Evolutionary conservation across 35 echinoderm and acorn worm genomes (phyloP).

Genomic region (Eucidaris tribuloides): DNA sequence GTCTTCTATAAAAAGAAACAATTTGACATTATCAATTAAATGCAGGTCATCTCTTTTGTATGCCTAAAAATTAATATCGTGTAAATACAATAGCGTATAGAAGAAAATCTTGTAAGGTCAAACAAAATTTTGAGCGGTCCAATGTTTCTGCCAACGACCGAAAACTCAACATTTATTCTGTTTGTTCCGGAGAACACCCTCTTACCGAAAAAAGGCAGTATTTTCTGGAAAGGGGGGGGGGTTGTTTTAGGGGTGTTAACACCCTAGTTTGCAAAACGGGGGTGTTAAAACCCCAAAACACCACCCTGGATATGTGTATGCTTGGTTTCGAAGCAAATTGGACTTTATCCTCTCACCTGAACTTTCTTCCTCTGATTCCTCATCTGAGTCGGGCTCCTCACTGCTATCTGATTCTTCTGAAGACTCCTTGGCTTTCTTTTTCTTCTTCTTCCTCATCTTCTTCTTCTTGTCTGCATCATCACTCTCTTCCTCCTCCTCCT

Average conservation of each 20-base stretch:
- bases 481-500: not conserved
- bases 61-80: not conserved
- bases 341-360: not conserved
- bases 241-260: not conserved
- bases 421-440: not conserved
- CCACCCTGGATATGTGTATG: not conserved
- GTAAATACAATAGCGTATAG: not conserved
- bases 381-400: not conserved
- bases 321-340: not conserved
- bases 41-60: not conserved
- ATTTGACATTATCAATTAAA: not conserved
- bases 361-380: not conserved
- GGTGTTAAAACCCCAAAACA: not conserved
- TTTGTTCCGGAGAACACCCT: too few relatives aligned
- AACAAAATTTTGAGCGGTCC: not conserved
- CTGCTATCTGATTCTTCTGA: not conserved
- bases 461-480: slow-evolving; percentile 2
- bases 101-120: not conserved
- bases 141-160: not conserved
- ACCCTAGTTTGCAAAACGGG: not conserved
- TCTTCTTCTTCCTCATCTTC: slow-evolving; percentile 1
- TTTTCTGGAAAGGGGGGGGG: not conserved
- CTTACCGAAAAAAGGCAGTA: too few relatives aligned
- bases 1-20: not conserved
- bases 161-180: too few relatives aligned